Evolutionary conservation across 2,888 invertebrate genomes (phyloP).

Genomic region (Drosophila ezoana): DNA sequence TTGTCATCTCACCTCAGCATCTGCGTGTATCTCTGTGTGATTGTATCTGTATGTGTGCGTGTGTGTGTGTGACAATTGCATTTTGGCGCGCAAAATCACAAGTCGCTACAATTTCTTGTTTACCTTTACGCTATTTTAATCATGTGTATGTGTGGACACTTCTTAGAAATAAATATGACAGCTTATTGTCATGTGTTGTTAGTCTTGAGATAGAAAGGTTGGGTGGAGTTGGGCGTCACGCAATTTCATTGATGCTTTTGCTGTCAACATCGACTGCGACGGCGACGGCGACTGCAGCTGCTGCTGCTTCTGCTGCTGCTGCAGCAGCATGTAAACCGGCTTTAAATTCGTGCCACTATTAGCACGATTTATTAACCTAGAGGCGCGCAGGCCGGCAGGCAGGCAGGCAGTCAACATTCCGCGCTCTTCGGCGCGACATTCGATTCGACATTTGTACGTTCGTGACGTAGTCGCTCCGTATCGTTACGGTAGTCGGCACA

Average conservation of each 20-base stretch:
- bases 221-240: background rate
- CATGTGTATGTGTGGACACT: background rate
- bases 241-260: slow-evolving; percentile 74
- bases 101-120: slow-evolving; percentile 18
- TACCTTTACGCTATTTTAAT: slow-evolving; percentile 3
- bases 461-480: slow-evolving; percentile 50
- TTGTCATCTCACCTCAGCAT: slow-evolving; percentile 31
- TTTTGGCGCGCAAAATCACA: slow-evolving; percentile 54
- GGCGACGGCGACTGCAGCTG: slow-evolving; percentile 11
- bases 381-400: slow-evolving; percentile 35
- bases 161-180: slow-evolving; percentile 1
- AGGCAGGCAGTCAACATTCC: slow-evolving; percentile 36
- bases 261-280: slow-evolving; percentile 20
- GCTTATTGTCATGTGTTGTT: slow-evolving; percentile 10
- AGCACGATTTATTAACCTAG: slow-evolving; percentile 81
- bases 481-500: slow-evolving; percentile 39
- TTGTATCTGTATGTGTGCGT: slow-evolving; percentile 8
- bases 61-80: slow-evolving; percentile 31
- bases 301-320: slow-evolving; percentile 3
- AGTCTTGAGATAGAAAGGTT: background rate
- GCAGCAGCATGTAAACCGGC: slow-evolving; percentile 70
- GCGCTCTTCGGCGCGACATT: slow-evolving; percentile 27
- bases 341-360: slow-evolving; percentile 81
- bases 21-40: slow-evolving; percentile 1
- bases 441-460: slow-evolving; percentile 36